Conservation (phyloP, 2,797 vertebrate genomes). For the Hephaestus fuliginosus region DNA sequence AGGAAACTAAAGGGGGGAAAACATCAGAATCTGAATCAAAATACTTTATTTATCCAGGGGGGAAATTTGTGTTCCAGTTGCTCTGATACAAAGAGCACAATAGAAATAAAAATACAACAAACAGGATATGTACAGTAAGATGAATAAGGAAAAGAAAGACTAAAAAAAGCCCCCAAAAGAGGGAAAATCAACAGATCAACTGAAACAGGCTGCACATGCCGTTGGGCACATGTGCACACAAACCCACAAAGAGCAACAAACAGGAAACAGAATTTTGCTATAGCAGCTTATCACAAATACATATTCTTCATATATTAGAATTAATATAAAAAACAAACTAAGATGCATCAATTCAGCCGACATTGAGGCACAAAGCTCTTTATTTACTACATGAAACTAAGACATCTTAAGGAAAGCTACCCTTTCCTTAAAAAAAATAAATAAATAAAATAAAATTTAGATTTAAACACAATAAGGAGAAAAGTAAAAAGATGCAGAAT, state of each 20-base stretch:
- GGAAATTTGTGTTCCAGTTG: no score
- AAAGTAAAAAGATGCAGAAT: not conserved
- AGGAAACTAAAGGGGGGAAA: conserved; percentile 3
- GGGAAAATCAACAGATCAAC: no score
- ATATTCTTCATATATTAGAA: not conserved
- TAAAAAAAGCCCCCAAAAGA: no score
- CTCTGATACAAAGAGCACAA: no score
- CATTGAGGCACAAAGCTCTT: rapidly evolving
- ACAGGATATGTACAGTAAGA: no score
- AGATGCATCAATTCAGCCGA: not conserved
- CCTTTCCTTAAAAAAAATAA: not conserved
- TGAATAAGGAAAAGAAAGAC: no score
- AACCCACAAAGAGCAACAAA: conserved; percentile 12
- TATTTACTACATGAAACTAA: not conserved
- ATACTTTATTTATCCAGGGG: no score
- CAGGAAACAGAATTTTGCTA: not conserved
- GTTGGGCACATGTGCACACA: no score
- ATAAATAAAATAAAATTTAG: not conserved
- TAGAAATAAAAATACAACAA: no score
- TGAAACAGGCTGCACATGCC: no score
- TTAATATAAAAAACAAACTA: not conserved
- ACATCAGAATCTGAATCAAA: no score
- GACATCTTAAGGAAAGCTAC: no score
- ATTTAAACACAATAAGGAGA: not conserved
- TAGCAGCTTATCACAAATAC: not conserved